phyloP scores from a whole-genome alignment of 2,797 vertebrate species.

The Sciurus carolinensis region DNA sequence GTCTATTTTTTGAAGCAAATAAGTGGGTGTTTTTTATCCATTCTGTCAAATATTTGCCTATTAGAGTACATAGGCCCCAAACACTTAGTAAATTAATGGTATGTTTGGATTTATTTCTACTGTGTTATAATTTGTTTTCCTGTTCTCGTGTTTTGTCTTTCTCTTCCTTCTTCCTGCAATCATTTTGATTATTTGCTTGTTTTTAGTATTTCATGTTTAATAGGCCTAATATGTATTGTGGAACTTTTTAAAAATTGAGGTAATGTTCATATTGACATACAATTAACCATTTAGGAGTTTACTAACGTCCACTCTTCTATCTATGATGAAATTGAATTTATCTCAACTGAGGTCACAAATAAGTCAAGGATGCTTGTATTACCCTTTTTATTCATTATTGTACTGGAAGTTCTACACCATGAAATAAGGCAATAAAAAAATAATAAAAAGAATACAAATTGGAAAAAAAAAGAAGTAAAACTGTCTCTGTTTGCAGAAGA shows the following conservation, averaged over 20 bases:
- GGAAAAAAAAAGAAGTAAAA: neutral
- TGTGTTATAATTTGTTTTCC: too few species aligned
- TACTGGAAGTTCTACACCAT: neutral
- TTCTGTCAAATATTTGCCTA: neutral
- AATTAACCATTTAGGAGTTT: too few species aligned
- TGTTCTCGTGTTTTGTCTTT: neutral
- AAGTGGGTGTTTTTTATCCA: neutral
- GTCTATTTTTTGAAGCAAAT: neutral
- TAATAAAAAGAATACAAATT: neutral
- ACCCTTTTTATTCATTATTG: neutral
- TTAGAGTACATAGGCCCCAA: neutral
- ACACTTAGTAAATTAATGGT: neutral
- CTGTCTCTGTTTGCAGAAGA: neutral
- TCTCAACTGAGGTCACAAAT: neutral
- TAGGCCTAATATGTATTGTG: too few species aligned
- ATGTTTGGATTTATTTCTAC: too few species aligned
- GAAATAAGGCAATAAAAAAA: neutral
- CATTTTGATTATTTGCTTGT: too few species aligned
- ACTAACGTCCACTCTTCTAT: neutral
- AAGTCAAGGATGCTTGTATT: neutral
- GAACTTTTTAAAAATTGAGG: neutral
- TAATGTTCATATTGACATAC: too few species aligned
- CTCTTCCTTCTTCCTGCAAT: neutral
- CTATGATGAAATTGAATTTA: neutral
- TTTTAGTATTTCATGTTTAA: too few species aligned